These are phyloP conservation scores for Trogon melanurus DNA, from an alignment of 2,113 vertebrate genomes.

Conservation along the genomic window DNA sequence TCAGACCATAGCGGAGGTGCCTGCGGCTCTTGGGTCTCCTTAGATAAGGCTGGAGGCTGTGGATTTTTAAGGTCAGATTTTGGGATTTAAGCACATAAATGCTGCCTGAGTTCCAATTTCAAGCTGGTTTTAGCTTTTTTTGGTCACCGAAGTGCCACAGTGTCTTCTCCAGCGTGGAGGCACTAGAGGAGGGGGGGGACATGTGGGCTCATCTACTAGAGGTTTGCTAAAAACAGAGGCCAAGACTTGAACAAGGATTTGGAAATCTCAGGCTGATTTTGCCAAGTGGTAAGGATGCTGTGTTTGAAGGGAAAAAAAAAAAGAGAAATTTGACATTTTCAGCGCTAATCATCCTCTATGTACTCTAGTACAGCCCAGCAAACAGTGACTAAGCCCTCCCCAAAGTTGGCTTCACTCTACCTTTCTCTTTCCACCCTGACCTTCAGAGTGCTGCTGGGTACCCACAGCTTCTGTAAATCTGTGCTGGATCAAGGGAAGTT, in stretches of 20 bases:
- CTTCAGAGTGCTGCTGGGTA: not conserved
- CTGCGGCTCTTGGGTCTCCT: not conserved
- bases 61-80: not conserved
- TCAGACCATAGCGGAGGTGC: not conserved
- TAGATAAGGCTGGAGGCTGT: not conserved
- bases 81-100: not conserved
- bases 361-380: not conserved
- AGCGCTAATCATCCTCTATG: not conserved
- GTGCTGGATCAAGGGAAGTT: not conserved
- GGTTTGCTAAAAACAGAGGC: not conserved
- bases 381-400: not conserved
- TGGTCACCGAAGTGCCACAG: not conserved
- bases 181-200: not conserved
- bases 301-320: not conserved
- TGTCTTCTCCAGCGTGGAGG: not conserved
- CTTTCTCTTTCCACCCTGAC: not conserved
- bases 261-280: not conserved
- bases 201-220: rapidly evolving
- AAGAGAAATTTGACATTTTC: not conserved
- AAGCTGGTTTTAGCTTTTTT: not conserved
- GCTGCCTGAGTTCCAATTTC: not conserved
- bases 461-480: not conserved
- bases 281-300: not conserved
- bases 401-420: not conserved
- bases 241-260: not conserved